phyloP scores from a whole-genome alignment of 1,140 invertebrate genomes.

The Drosophila mojavensis region DNA sequence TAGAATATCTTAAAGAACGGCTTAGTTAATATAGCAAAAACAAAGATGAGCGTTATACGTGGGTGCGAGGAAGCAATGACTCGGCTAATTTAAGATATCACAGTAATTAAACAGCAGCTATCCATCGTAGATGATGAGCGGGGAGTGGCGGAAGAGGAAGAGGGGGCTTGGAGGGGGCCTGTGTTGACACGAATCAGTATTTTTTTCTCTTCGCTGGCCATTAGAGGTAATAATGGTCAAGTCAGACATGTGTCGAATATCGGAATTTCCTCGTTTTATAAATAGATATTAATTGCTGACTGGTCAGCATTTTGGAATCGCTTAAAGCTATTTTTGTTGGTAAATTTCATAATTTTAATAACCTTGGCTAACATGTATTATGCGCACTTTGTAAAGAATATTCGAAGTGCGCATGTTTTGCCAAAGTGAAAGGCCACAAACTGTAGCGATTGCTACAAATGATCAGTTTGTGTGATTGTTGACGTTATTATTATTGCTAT shows the following conservation, averaged over 20 bases:
- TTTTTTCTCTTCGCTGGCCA: constrained; percentile 6
- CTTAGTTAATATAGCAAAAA: constrained; percentile 7
- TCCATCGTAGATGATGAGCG: background rate
- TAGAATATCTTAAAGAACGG: constrained; percentile 6
- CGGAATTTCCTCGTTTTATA: constrained; percentile 75
- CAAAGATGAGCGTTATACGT: constrained; percentile 5
- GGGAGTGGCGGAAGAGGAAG: background rate
- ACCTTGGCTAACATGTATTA: constrained; percentile 71
- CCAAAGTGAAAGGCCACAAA: constrained; percentile 75
- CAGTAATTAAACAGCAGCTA: constrained; percentile 21
- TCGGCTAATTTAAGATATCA: constrained; percentile 14
- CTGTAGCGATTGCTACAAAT: constrained; percentile 69
- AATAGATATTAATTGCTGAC: constrained; percentile 58
- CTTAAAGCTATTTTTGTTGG: constrained; percentile 65
- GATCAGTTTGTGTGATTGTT: constrained; percentile 50
- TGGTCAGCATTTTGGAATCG: constrained; percentile 32
- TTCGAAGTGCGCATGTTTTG: constrained; percentile 67
- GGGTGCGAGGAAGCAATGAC: constrained; percentile 34
- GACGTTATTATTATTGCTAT: constrained; percentile 6
- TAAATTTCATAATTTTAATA: constrained; percentile 71
- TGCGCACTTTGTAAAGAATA: constrained; percentile 76
- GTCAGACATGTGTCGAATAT: constrained; percentile 67
- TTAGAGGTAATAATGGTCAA: constrained; percentile 48
- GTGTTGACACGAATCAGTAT: constrained; percentile 8
- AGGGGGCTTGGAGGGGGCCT: background rate